A percentile compares a stretch with the other conserved stretches of the same genome.
Conservation (phyloP, 1,140 invertebrate species). For the Pseudomyrmex flavicornis region DNA sequence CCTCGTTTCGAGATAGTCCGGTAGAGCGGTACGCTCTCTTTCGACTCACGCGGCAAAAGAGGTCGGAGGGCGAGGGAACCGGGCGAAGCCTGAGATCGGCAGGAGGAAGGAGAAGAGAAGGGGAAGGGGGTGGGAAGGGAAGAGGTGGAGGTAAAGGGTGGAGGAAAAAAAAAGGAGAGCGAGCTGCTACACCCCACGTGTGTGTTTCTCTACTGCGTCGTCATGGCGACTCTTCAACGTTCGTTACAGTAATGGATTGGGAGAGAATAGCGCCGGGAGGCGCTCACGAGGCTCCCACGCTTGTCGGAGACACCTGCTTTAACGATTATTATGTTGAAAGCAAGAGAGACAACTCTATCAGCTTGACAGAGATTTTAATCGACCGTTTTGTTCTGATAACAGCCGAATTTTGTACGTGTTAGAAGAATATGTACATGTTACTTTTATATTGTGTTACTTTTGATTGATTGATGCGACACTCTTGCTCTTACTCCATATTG, state of each 20-base stretch:
- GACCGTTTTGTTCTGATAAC: neutral
- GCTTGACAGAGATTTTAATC: conserved; percentile 27
- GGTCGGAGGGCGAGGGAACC: conserved; percentile 73
- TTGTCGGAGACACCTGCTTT: conserved; percentile 82
- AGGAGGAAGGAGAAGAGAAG: conserved; percentile 41
- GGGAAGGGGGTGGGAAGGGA: conserved; percentile 34
- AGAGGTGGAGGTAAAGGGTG: conserved; percentile 19
- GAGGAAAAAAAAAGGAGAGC: conserved; percentile 65
- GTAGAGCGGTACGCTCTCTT: conserved; percentile 30
- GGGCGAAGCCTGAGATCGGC: conserved; percentile 54
- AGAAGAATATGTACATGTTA: too few species aligned
- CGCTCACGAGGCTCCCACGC: conserved; percentile 82
- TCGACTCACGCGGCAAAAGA: conserved; percentile 67
- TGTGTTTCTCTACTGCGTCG: conserved; percentile 81
- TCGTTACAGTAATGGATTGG: conserved; percentile 81
- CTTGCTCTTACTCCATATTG: too few species aligned
- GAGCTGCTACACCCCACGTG: conserved; percentile 72
- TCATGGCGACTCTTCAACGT: conserved; percentile 78
- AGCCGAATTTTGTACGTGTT: conserved; percentile 6
- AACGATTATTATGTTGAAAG: conserved; percentile 79
- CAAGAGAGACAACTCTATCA: conserved; percentile 58
- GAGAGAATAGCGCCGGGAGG: conserved; percentile 74
- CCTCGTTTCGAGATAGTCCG: conserved; percentile 68
- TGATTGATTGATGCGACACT: too few species aligned
- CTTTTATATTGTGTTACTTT: too few species aligned